Evolutionary conservation across 92 coral and sea anemone species (phyloP), one percentile per base, ranked within the genome.

Genomic region (Parazoanthus atlanticus): DNA sequence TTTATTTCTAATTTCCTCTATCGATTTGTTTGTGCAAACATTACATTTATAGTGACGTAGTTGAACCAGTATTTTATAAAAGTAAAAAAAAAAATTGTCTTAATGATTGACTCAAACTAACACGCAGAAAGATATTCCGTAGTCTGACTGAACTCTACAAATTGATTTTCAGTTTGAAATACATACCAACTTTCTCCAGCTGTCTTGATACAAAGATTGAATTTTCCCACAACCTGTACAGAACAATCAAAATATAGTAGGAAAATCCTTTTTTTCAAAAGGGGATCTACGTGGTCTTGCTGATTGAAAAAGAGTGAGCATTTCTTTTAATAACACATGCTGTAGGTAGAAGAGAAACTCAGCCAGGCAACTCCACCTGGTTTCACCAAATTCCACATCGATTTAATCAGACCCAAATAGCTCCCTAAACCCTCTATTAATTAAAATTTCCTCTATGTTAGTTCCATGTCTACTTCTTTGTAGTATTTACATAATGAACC

Each of bases 111-210:
- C 2, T 21, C n/a, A 61, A 61, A 21, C 23, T 17, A 61, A 23
- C 8, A 23, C 3, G 8, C n/a, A 61, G 69, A 19, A 52, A 15
- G 17, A 49, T 49, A 52, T 52, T 52, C 10, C 4, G 58, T 52
- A 52, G 12, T 52, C 58, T 13, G 3, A 13, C 17, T 52, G 58
- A 52, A 2, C 19, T 52, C 4, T 16, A 12, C 3, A 52, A 16
- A 13, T 52, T 52, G 19, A 1, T 52, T 52, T 0, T 13, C 19
- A 1, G 15, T 73, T 15, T 73, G 4, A 61, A 21, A n/a, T 28
- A 90, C 96, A 29, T 93, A 97, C 99, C 99, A 72, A 97, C 94
- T 97, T 97, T 97, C 84, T 97, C 99, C 70, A 97, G 89, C 81
- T 97, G 99, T 89, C 93, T 95, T 78, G 99, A 97, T 25, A 97